Evolutionary conservation across 2,113 vertebrate species (phyloP), one percentile per base, ranked within the genome.

Genomic region (Opisthocomus hoazin): DNA sequence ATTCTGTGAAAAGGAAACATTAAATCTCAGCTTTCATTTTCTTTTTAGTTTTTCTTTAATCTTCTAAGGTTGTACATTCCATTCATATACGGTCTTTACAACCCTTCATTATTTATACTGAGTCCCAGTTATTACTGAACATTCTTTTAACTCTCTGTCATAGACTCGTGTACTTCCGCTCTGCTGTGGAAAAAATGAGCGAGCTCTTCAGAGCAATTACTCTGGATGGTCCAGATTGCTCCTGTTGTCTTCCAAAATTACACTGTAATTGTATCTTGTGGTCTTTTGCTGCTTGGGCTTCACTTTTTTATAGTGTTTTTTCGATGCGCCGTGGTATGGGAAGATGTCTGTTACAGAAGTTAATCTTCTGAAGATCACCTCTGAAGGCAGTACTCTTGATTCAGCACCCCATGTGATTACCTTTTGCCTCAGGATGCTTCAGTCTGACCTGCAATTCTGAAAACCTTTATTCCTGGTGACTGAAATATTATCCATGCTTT

Each of bases 71-170:
- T 82, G 41, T 93, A 76, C n/a, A 53, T 95, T 94, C 87, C 80
- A 78, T 30, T 57, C 64, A 79, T 82, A 87, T 57, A 76, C 41
- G 73, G 94, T 95, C 77, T 87, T 94, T 87, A 79, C 32, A 73
- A 27, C 34, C 21, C 36, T 66, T 83, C 66, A 29, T 82, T 96
- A 85, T 94, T 94, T 94, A 83, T 30, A 73, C 16, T 71, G 61
- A 79, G 81, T 95, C 65, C 27, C 50, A 76, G 24, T 57, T 78
- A 91, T 60, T 91, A 37, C 48, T 68, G 50, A 92, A 23, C 65
- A 75, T 92, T 94, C 75, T 48, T 91, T 77, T 87, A 64, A 87
- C 79, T 89, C 61, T 2, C 34, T 87, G 54, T 61, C 54, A 89
- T 69, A 89, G 20, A 10, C 32, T 91, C 10, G 30, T 34, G 4